These are phyloP conservation scores for Trichopria drosophilae DNA, from an alignment of 2,888 invertebrate species.

Conservation along the genomic window DNA sequence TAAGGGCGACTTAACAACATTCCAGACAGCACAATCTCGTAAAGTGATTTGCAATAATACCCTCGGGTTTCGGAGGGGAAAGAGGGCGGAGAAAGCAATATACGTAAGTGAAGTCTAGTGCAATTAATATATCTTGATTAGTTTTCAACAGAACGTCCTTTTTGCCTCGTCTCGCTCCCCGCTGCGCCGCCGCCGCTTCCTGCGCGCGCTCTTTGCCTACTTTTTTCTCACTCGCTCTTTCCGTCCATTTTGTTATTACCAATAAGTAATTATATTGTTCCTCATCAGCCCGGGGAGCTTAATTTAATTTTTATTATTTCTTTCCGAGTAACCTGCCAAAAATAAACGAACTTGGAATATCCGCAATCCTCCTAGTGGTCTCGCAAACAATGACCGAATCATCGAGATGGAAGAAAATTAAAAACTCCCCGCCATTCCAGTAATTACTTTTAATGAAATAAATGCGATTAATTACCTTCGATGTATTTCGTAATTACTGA, in stretches of 20 bases:
- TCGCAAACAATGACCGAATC: too few species aligned
- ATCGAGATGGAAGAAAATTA: too few species aligned
- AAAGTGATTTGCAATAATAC: constrained; percentile 52
- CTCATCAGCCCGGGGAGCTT: too few species aligned
- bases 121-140: constrained; percentile 56
- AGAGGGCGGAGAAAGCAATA: constrained; percentile 42
- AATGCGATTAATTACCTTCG: too few species aligned
- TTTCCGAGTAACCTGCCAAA: too few species aligned
- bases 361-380: too few species aligned
- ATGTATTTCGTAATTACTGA: too few species aligned
- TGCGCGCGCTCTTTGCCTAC: constrained; percentile 5
- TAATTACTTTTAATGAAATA: too few species aligned
- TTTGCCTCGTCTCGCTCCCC: constrained; percentile 34
- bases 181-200: constrained; percentile 21
- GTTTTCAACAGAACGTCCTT: constrained; percentile 49
- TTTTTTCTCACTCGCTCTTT: constrained; percentile 11
- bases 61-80: constrained; percentile 41
- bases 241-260: constrained; percentile 29
- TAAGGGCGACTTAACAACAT: too few species aligned
- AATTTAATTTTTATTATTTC: too few species aligned
- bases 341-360: too few species aligned
- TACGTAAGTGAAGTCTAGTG: constrained; percentile 50
- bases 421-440: too few species aligned
- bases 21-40: constrained; percentile 42
- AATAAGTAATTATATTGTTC: constrained; percentile 44